Base-by-base conservation (phyloP, 2,888 invertebrate genomes). In the Hypomecis punctinalis region DNA sequence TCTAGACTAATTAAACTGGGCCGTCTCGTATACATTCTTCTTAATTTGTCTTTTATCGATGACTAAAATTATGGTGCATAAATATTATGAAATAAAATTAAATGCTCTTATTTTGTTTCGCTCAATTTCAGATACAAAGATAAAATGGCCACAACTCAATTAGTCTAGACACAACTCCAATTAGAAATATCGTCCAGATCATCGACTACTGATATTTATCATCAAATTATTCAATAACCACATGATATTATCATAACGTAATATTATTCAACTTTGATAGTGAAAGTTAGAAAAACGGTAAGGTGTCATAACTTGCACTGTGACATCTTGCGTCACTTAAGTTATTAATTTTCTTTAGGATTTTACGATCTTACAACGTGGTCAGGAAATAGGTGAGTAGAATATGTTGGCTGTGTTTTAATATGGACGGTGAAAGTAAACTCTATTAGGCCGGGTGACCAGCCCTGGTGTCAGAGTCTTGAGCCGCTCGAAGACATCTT, bases 261-360 rank as follows among this genome's bases (percentile, higher is more conserved):
- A 45, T 55, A 23, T 46, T 46, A 43, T 55, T 55, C 1, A 55
- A 37, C 10, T 36, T 58, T 59, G 65, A 69, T 62, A 66, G 69
- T 55, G 37, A 55, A 42, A 54, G 47, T 7, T 9, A 10, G 23
- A 40, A 42, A 66, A 61, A 55, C 63, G 63, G 63, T 61, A 66
- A 58, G 39, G 11, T 53, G 39, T 60, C 35, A 42, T 42, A 13
- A 36, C n/a, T 9, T 39, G n/a, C 36, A 13, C 37, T 11, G 6
- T n/a, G 37, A 23, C 49, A 51, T 51, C 37, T 54, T 43, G 54
- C 43, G 6, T 54, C 11, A 54, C 7, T 35, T 33, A 53, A 7
- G n/a, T 5, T 53, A 35, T 53, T 11, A 42, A 53, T 53, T 42
- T 42, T 49, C 33, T 47, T 47, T 43, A 43, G 11, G 11, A 11